Evolutionary conservation across 2,888 invertebrate species (phyloP), one percentile per base, ranked within the genome.

Genomic region (Thecophora atra): DNA sequence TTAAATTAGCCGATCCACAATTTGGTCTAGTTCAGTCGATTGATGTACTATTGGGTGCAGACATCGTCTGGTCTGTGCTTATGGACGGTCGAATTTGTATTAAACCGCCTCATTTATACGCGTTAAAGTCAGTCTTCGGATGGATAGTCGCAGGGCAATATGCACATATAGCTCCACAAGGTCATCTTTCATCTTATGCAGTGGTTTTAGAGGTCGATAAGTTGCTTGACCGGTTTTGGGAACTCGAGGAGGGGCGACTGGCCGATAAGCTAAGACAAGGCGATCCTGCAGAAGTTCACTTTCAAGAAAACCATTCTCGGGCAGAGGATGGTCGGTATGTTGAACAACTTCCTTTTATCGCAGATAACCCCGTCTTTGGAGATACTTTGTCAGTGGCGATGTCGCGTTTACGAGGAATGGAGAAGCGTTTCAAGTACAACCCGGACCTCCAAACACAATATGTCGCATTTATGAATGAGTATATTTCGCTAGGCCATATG

Each of bases 81-180:
- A 11, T 64, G 21, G 26, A 64, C 17, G 24, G 64, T 2, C 44
- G 47, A 64, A 47, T 64, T 37, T 6, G 19, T 5, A 21, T 47
- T 11, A 26, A 64, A 24, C 6, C 24, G 13, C 42, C 47, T 24
- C 4, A 15, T 7, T 47, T 64, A 15, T 24, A 24, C 24, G 63
- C 24, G 37, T 21, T 63, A 21, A 63, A 63, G 15, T 63, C 63
- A 63, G 30, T 63, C 13, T 63, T 63, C 30, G 63, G 63, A 15
- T 63, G 63, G 63, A 30, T 63, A 2, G 42, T 63, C 3, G 26
- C 63, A 11, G 63, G 63, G 42, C 63, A 63, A 37, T 28, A 30
- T 11, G 8, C 8, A 13, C 11, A 4, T 24, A n/a, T 11, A 3
- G 13, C 44, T 2, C 44, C n/a, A 42, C 4, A 8, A 3, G n/a